These are phyloP conservation scores for Agonopterix alstromeriana DNA, from an alignment of 2,888 invertebrate species.

Conservation along the genomic window DNA sequence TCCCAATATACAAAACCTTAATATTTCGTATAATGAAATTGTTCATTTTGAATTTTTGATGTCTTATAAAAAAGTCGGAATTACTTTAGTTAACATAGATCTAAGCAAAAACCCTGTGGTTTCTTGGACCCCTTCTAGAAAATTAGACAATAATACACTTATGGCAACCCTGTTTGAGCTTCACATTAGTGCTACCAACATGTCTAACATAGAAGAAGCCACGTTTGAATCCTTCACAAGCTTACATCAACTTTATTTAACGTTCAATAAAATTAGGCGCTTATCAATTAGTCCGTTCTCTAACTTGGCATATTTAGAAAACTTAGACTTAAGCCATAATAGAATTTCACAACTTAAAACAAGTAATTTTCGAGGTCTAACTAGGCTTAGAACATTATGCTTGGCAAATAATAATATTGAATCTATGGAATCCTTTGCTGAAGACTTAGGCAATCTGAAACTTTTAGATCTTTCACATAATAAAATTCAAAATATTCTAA, in stretches of 20 bases:
- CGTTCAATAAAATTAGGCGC: conserved; percentile 85
- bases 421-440: conserved; percentile 87
- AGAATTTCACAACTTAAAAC: conserved; percentile 88
- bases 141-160: conserved; percentile 46
- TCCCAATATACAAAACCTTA: conserved; percentile 62
- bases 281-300: conserved; percentile 91
- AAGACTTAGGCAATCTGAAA: conserved; percentile 85
- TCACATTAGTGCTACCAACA: conserved; percentile 59
- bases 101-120: conserved; percentile 60
- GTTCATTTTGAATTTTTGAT: conserved; percentile 54
- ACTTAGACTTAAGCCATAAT: conserved; percentile 88
- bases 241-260: conserved; percentile 86
- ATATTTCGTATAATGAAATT: conserved; percentile 62
- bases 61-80: conserved; percentile 38
- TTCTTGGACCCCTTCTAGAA: conserved; percentile 44
- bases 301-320: conserved; percentile 83
- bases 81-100: conserved; percentile 57
- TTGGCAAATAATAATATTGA: conserved; percentile 90
- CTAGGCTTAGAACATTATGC: conserved; percentile 85
- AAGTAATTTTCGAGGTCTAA: conserved; percentile 88
- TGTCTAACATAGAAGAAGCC: conserved; percentile 77
- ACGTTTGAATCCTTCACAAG: conserved; percentile 85
- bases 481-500: conserved; percentile 86
- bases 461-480: conserved; percentile 89
- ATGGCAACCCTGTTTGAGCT: conserved; percentile 61